Evolutionary conservation across 2,888 invertebrate species (phyloP), one percentile per base, ranked within the genome.

Genomic region (Eristalis pertinax): DNA sequence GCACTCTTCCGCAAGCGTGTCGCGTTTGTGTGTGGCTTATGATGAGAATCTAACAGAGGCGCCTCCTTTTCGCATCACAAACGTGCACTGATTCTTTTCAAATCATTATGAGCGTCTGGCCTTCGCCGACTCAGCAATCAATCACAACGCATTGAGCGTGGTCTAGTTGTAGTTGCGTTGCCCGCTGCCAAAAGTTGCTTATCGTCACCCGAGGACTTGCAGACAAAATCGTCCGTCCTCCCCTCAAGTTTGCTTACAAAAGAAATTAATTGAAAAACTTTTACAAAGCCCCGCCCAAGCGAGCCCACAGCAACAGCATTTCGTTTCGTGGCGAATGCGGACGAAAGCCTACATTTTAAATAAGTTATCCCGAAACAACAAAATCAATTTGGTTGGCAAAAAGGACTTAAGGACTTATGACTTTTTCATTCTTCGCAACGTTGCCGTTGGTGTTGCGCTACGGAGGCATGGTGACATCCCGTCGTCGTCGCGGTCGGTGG

Each of bases 381-480:
- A 70, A 82, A 82, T 82, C 76, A 76, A 82, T 82, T 82, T 82
- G 60, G n/a, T 41, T 73, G 63, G 67, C 56, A 70, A 76, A 76
- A 72, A 76, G 82, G 82, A 82, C 82, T 82, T 70, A 72, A 35
- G 70, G 76, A 76, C 82, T 76, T 82, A 75, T 75, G 75, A 75
- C 75, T 81, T 81, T 63, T 58, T 67, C 32, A 60, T 78, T 64
- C 32, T 70, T 75, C 58, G 22, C n/a, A 7, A 29, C 26, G 24
- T 29, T 24, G 8, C 50, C 38, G n/a, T n/a, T n/a, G n/a, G n/a
- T n/a, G 26, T 32, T 43, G 73, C 22, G 5, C 15, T n/a, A 63
- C 62, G 15, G 63, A 63, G 50, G 43, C 35, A 38, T 60, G 32
- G 15, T n/a, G 19, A 29, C 15, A 43, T 43, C 15, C 43, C 15